A percentile compares a stretch with the other conserved stretches of the same genome.
Conservation (phyloP, 2,888 invertebrate genomes). For the Caenorhabditis panamensis region DNA sequence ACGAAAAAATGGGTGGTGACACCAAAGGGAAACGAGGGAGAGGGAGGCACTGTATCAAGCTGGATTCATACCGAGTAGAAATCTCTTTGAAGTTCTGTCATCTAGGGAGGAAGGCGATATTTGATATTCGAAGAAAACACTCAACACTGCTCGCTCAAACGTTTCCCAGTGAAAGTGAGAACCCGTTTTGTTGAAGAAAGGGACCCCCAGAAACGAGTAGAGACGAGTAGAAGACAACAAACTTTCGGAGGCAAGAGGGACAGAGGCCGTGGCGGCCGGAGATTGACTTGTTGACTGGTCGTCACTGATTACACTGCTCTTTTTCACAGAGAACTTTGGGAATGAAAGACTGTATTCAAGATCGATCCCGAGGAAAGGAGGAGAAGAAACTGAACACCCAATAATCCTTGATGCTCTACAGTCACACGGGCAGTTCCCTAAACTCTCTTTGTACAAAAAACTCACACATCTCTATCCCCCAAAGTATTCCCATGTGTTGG, state of each 20-base stretch:
- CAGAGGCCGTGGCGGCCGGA: background rate
- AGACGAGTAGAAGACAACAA: conserved; percentile 9
- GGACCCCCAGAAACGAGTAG: background rate
- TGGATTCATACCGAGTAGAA: too few relatives aligned
- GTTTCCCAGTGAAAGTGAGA: background rate
- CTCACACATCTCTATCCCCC: background rate
- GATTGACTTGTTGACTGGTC: conserved; percentile 21
- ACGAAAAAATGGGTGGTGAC: background rate
- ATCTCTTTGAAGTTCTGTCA: too few relatives aligned
- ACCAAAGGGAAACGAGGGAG: too few relatives aligned
- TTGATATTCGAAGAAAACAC: too few relatives aligned
- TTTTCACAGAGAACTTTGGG: background rate
- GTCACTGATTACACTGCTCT: conserved; percentile 3
- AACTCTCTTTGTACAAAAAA: too few relatives aligned
- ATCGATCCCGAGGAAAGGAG: too few relatives aligned
- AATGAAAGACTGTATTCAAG: background rate
- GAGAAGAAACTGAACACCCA: too few relatives aligned
- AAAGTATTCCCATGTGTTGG: conserved; percentile 45
- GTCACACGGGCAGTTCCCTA: too few relatives aligned
- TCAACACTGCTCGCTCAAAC: too few relatives aligned
- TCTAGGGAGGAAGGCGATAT: too few relatives aligned
- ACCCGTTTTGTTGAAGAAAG: background rate
- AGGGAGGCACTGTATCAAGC: background rate
- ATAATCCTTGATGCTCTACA: too few relatives aligned
- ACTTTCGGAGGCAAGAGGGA: conserved; percentile 2